Evolutionary conservation across 2,888 invertebrate genomes (phyloP).

Genomic region (Acronicta alni): DNA sequence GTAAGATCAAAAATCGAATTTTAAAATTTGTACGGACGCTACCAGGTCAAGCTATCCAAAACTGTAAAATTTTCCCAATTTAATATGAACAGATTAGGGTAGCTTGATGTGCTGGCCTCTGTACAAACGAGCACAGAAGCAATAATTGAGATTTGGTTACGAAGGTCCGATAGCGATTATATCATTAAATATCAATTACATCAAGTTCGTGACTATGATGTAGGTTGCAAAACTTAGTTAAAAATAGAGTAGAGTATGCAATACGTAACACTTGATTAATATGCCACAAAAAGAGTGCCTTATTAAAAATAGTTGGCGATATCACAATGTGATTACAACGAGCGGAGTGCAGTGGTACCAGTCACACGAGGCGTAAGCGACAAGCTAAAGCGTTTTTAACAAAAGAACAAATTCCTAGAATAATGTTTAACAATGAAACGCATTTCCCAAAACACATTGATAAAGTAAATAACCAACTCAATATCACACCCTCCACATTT

Average conservation of each 20-base stretch:
- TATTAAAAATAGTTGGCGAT: conserved; percentile 58
- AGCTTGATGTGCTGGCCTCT: neutral
- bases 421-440: too few relatives aligned
- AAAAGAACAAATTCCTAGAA: too few relatives aligned
- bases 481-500: too few relatives aligned
- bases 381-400: conserved; percentile 27
- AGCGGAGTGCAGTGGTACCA: conserved; percentile 57
- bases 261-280: conserved; percentile 61
- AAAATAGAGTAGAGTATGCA: conserved; percentile 34
- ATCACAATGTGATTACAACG: conserved; percentile 50
- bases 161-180: conserved; percentile 32
- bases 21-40: too few relatives aligned
- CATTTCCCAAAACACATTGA: too few relatives aligned
- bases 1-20: too few relatives aligned
- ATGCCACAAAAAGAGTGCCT: conserved; percentile 56
- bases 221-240: conserved; percentile 46
- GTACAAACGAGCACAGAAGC: conserved; percentile 10
- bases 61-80: too few relatives aligned
- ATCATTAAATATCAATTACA: conserved; percentile 46
- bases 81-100: too few relatives aligned
- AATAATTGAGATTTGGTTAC: conserved; percentile 24
- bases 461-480: too few relatives aligned
- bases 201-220: conserved; percentile 44
- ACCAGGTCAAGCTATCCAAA: too few relatives aligned
- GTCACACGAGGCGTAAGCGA: conserved; percentile 35